Conservation (phyloP, 2,888 invertebrate species). For the Drosophila borborema region DNA sequence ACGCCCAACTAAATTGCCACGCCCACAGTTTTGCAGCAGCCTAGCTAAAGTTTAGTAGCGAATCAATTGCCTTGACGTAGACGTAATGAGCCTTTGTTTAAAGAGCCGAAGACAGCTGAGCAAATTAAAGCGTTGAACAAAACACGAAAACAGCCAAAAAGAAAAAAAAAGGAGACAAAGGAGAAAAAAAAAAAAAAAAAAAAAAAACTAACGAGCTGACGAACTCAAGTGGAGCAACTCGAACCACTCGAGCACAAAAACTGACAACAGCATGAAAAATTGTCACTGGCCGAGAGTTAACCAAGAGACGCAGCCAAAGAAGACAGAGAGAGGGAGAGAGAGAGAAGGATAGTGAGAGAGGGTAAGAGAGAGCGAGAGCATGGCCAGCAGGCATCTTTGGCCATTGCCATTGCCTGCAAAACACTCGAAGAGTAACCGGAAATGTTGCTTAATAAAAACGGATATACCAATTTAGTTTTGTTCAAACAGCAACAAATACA, state of each 20-base stretch:
- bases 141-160: constrained; percentile 26
- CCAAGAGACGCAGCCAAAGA: neutral
- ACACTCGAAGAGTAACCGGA: constrained; percentile 74
- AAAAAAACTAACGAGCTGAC: constrained; percentile 76
- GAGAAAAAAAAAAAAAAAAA: constrained; percentile 72
- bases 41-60: neutral
- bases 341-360: neutral
- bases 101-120: constrained; percentile 27
- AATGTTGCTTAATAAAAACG: constrained; percentile 81
- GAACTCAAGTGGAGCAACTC: constrained; percentile 38
- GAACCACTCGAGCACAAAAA: constrained; percentile 51
- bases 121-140: constrained; percentile 55
- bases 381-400: constrained; percentile 41
- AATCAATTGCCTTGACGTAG: constrained; percentile 75
- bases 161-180: constrained; percentile 37
- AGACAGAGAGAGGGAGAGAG: neutral
- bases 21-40: constrained; percentile 42
- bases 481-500: constrained; percentile 59
- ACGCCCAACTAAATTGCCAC: constrained; percentile 13
- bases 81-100: constrained; percentile 71
- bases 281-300: constrained; percentile 74
- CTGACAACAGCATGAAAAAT: constrained; percentile 80
- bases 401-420: constrained; percentile 47
- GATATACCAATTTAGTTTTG: constrained; percentile 81
- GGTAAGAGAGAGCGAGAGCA: constrained; percentile 1